Conservation (phyloP, 2,113 vertebrate genomes). For the Zosterops lateralis region DNA sequence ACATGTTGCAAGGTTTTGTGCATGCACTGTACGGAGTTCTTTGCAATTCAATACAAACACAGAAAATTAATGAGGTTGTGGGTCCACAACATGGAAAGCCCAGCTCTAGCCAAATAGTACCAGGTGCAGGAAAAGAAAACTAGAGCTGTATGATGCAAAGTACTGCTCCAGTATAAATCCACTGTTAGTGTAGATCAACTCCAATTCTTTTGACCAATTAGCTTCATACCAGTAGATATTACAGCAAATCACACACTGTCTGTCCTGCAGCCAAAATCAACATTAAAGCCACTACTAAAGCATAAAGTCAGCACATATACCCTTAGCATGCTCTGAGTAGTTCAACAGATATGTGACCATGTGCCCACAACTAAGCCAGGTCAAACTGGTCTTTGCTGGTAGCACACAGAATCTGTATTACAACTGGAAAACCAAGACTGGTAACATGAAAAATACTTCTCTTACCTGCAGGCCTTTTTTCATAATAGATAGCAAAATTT, state of each 20-base stretch:
- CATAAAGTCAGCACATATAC: not conserved
- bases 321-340: not conserved
- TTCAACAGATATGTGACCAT: not conserved
- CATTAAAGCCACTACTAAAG: not conserved
- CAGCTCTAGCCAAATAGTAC: not conserved
- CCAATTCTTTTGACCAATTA: not conserved
- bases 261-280: not conserved
- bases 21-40: not conserved
- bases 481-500: not conserved
- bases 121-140: not conserved
- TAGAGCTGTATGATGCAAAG: not conserved
- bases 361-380: not conserved
- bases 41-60: not conserved
- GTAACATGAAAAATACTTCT: not conserved
- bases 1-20: not conserved
- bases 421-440: not conserved
- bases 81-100: not conserved
- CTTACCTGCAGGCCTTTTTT: not conserved
- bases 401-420: not conserved
- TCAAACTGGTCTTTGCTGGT: not conserved
- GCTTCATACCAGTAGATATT: not conserved
- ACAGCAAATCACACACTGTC: not conserved
- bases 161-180: not conserved
- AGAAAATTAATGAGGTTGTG: not conserved
- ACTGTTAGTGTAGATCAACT: not conserved